Conservation (phyloP, 2,797 vertebrate species). For the Alca torda region DNA sequence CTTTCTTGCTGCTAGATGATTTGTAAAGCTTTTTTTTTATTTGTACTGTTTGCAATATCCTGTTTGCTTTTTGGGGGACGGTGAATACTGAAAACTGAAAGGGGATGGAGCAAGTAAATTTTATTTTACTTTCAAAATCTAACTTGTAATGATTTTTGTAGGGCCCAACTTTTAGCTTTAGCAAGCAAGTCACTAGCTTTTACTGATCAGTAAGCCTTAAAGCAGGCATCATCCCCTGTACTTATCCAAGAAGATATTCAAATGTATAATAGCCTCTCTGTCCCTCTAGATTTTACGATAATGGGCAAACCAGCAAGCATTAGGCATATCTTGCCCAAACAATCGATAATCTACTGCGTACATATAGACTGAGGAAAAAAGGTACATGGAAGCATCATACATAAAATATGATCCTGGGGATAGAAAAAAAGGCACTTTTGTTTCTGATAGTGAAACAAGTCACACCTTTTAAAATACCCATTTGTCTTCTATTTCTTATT, state of each 20-base stretch:
- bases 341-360: background rate
- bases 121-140: background rate
- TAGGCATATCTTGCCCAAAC: background rate
- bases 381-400: background rate
- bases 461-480: background rate
- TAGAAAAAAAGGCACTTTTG: fast-evolving
- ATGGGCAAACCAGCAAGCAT: background rate
- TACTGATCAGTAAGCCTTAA: background rate
- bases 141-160: background rate
- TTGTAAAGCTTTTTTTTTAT: background rate
- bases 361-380: background rate
- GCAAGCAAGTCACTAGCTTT: background rate
- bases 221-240: background rate
- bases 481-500: background rate
- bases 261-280: background rate
- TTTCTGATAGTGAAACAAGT: background rate
- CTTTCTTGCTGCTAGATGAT: background rate
- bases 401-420: background rate
- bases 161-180: background rate
- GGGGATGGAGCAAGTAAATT: background rate
- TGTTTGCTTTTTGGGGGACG: background rate
- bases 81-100: background rate
- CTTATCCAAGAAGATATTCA: background rate
- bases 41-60: background rate
- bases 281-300: background rate